phyloP scores from a whole-genome alignment of 2,113 vertebrate genomes.

The Scolopax mira region DNA sequence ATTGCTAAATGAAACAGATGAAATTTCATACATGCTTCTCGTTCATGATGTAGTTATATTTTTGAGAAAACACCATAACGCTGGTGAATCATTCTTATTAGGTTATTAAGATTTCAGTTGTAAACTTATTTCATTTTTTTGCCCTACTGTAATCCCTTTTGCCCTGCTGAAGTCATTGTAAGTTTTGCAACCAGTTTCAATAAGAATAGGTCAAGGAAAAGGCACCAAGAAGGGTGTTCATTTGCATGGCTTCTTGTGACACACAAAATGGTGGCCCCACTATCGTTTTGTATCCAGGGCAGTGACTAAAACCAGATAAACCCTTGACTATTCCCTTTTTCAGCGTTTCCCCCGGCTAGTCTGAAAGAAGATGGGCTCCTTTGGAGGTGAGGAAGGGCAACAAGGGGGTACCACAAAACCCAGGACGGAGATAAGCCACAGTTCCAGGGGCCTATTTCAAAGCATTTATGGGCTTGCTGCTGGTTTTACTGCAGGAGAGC shows the following conservation, averaged over 20 bases:
- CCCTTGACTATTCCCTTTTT: neutral
- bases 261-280: neutral
- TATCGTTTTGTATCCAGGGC: neutral
- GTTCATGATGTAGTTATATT: neutral
- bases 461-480: neutral
- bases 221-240: fast-evolving
- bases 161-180: neutral
- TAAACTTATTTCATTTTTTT: neutral
- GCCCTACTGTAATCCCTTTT: neutral
- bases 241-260: neutral
- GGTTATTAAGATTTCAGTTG: neutral
- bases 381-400: neutral
- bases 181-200: neutral
- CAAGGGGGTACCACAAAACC: neutral
- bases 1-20: neutral
- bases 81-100: neutral
- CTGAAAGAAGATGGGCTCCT: neutral
- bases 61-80: neutral
- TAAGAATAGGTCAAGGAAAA: neutral
- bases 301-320: neutral
- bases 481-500: neutral
- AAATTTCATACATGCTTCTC: neutral
- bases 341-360: neutral
- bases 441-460: neutral
- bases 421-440: neutral